A percentile compares a stretch with the other conserved stretches of the same genome.
phyloP scores from a whole-genome alignment of 1,140 invertebrate species.

The Nasonia longicornis region DNA sequence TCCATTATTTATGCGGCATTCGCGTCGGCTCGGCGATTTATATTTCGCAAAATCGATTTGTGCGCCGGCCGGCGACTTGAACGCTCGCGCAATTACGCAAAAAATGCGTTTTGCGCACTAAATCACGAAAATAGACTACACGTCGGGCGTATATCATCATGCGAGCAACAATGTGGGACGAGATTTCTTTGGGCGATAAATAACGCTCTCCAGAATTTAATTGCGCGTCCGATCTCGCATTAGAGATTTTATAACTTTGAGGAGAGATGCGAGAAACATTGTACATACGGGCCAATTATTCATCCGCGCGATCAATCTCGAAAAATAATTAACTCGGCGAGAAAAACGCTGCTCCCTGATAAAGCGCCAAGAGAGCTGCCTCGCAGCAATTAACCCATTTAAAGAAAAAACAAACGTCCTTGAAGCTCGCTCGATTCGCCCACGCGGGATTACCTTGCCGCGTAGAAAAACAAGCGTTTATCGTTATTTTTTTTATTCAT shows the following conservation, averaged over 20 bases:
- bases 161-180: neutral
- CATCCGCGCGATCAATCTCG: neutral
- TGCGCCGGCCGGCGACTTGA: neutral
- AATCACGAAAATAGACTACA: neutral
- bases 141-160: neutral
- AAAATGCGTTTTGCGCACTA: neutral
- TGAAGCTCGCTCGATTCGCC: neutral
- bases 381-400: neutral
- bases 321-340: neutral
- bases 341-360: neutral
- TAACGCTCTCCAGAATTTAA: neutral
- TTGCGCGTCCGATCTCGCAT: neutral
- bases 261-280: neutral
- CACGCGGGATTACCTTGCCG: no score
- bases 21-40: neutral
- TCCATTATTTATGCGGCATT: neutral
- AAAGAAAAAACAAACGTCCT: neutral
- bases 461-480: no score
- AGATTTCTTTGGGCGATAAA: neutral
- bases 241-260: neutral
- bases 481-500: no score
- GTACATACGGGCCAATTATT: neutral
- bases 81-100: neutral
- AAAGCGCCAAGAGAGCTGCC: neutral
- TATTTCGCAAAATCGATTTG: constrained; percentile 1